Conservation (phyloP, 1,140 invertebrate genomes). For the Cotesia vestalis region DNA sequence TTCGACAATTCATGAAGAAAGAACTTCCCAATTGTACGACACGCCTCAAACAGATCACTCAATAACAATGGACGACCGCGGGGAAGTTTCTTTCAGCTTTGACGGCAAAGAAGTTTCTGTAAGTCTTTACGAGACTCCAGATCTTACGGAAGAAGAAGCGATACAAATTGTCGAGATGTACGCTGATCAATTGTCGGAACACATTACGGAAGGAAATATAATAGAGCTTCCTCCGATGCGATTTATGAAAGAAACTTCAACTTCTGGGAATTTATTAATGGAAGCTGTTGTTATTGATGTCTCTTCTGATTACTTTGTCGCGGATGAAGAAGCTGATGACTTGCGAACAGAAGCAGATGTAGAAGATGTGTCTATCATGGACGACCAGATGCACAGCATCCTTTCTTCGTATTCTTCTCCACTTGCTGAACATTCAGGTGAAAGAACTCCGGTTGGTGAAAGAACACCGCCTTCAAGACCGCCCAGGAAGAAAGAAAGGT, state of each 20-base stretch:
- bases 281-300: constrained; percentile 92
- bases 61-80: constrained; percentile 78
- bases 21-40: constrained; percentile 87
- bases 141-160: constrained; percentile 90
- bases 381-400: constrained; percentile 69
- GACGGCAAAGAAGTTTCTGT: constrained; percentile 92
- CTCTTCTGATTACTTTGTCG: constrained; percentile 81
- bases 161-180: constrained; percentile 93
- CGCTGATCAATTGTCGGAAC: constrained; percentile 89
- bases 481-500: constrained; percentile 52
- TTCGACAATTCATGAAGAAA: constrained; percentile 89
- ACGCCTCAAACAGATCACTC: constrained; percentile 79
- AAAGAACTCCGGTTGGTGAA: constrained; percentile 36
- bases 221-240: constrained; percentile 87
- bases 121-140: constrained; percentile 89
- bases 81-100: constrained; percentile 87
- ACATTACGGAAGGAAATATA: constrained; percentile 86
- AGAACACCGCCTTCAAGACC: constrained; percentile 49
- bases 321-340: constrained; percentile 82
- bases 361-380: constrained; percentile 82
- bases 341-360: constrained; percentile 84
- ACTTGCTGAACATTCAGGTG: constrained; percentile 37
- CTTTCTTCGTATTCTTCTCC: constrained; percentile 53
- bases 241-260: constrained; percentile 88
- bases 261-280: constrained; percentile 85